phyloP scores from a whole-genome alignment of 2,797 vertebrate genomes.

The Orestias chungarensis region DNA sequence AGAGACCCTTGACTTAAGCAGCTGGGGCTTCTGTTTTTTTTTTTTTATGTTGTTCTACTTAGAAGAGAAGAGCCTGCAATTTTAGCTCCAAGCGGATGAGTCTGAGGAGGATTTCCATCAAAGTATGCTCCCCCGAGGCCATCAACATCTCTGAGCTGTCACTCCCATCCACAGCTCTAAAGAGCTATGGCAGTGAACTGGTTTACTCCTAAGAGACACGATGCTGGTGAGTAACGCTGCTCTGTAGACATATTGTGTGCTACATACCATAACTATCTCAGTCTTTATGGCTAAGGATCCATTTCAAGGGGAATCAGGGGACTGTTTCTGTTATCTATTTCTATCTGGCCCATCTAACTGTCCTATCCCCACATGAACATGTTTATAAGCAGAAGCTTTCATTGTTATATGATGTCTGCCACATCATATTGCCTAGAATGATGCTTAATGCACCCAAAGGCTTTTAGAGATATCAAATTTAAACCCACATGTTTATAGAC shows the following conservation, averaged over 20 bases:
- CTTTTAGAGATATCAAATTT: slow-evolving; percentile 52
- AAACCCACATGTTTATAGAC: slow-evolving; percentile 49
- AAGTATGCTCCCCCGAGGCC: slow-evolving; percentile 39
- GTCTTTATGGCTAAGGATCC: slow-evolving; percentile 25
- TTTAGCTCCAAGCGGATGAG: slow-evolving; percentile 23
- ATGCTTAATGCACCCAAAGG: slow-evolving; percentile 29
- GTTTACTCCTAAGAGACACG: slow-evolving; percentile 30
- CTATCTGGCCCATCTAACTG: slow-evolving; percentile 8
- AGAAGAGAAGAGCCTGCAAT: slow-evolving; percentile 32
- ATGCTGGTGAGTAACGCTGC: slow-evolving; percentile 19
- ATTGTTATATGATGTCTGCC: slow-evolving; percentile 27
- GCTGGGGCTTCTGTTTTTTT: slow-evolving; percentile 9
- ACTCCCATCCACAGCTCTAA: slow-evolving; percentile 25
- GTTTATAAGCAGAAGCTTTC: slow-evolving; percentile 16
- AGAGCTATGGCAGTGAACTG: slow-evolving; percentile 14
- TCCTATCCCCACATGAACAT: neutral
- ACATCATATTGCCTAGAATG: slow-evolving; percentile 14
- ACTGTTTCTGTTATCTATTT: slow-evolving; percentile 12
- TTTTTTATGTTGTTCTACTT: slow-evolving; percentile 1
- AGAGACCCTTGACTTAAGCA: slow-evolving; percentile 25
- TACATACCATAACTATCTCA: slow-evolving; percentile 9
- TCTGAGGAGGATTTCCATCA: slow-evolving; percentile 36
- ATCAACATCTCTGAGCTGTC: slow-evolving; percentile 49
- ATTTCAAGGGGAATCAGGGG: neutral
- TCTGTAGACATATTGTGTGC: slow-evolving; percentile 23